A percentile compares a stretch with the other conserved stretches of the same genome.
Conservation (phyloP, 2,797 vertebrate species). For the Pseudochromis fuscus region DNA sequence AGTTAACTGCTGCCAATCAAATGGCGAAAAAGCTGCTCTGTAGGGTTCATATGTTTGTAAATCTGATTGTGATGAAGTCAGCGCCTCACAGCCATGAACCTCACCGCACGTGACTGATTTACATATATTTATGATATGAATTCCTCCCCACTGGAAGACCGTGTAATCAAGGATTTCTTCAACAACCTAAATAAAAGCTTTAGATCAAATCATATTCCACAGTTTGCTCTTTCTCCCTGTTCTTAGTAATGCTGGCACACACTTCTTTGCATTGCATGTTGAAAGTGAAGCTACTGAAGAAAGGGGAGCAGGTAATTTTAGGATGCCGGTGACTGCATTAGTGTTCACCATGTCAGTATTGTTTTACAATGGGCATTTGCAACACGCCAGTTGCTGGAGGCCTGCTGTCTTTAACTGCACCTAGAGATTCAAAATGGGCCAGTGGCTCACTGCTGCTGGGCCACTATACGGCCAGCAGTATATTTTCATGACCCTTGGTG, state of each 20-base stretch:
- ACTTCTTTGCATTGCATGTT: not conserved
- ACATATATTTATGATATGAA: no score
- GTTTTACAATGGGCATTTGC: slow-evolving; percentile 37
- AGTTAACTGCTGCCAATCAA: no score
- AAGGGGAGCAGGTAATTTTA: not conserved
- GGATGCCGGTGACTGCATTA: not conserved
- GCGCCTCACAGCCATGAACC: no score
- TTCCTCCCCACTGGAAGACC: no score
- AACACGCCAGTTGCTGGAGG: not conserved
- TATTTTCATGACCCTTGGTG: slow-evolving; percentile 52
- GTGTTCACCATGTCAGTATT: slow-evolving; percentile 29
- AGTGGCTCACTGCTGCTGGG: slow-evolving; percentile 21
- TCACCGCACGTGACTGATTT: no score
- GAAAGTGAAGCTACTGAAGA: not conserved
- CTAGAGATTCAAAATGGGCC: slow-evolving; percentile 37
- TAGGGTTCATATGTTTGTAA: no score
- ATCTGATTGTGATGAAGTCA: no score
- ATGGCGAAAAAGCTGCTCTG: no score
- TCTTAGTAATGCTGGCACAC: not conserved
- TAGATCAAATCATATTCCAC: not conserved
- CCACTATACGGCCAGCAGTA: slow-evolving; percentile 28
- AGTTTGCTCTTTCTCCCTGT: not conserved
- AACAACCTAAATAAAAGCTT: no score
- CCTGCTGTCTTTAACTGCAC: slow-evolving; percentile 20
- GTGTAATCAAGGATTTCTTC: no score